Evolutionary conservation across 2,113 vertebrate species (phyloP).

Genomic region (Morphnarchus princeps): DNA sequence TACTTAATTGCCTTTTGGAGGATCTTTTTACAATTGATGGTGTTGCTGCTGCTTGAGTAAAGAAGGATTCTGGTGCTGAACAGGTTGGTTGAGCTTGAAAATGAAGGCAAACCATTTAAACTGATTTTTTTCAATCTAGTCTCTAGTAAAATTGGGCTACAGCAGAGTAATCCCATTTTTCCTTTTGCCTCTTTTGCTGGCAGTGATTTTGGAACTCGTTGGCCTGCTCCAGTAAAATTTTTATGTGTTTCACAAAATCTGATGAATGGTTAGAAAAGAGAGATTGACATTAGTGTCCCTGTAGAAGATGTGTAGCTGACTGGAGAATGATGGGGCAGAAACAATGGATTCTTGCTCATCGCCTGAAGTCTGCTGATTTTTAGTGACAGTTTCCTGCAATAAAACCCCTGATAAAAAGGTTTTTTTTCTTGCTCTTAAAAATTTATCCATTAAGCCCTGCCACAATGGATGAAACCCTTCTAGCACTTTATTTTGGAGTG

Average conservation of each 20-base stretch:
- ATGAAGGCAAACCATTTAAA: background rate
- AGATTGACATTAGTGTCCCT: background rate
- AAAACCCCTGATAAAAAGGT: background rate
- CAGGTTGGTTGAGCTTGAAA: background rate
- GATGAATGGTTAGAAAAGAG: background rate
- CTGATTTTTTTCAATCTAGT: background rate
- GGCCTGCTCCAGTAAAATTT: background rate
- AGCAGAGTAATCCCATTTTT: background rate
- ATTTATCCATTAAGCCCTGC: background rate
- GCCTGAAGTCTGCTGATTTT: background rate
- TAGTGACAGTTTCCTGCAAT: background rate
- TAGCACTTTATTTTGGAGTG: background rate
- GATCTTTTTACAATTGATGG: background rate
- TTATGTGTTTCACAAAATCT: background rate
- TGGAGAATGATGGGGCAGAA: background rate
- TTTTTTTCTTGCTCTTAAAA: background rate
- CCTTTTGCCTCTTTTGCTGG: background rate
- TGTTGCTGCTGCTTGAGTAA: background rate
- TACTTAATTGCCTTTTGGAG: background rate
- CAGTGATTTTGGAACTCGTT: background rate
- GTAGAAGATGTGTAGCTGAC: background rate
- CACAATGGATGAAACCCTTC: background rate
- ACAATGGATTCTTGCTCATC: background rate
- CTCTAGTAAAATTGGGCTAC: background rate
- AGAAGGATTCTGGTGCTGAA: background rate